Evolutionary conservation across 2,888 invertebrate species (phyloP), one percentile per base, ranked within the genome.

Genomic region (Malthinus seriepunctatus): DNA sequence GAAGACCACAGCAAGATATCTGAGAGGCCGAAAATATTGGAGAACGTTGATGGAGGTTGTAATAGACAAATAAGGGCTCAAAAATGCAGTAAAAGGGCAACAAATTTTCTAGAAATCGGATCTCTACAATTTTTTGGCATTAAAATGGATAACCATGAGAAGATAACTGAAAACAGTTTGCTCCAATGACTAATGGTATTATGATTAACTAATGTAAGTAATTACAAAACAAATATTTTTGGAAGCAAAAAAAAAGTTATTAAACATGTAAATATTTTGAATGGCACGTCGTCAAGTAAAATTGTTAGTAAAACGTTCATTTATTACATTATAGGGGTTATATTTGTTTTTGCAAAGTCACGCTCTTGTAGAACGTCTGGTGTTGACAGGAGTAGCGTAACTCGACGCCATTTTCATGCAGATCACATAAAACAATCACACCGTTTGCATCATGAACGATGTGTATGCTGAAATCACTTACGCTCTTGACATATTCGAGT

Each of bases 401-500:
- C 60, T 51, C 55, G 45, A 33, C 45, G 45, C 38, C 52, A 60
- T 60, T 60, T 60, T 56, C 52, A 60, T 60, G 60, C 60, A 60
- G 60, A 60, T 60, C 60, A 56, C 60, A 63, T 65, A 64, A 65
- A 66, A 68, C 66, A 67, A 69, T 67, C 68, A 64, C 65, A 67
- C 64, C 53, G 65, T 61, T 68, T 64, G 62, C 67, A 63, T 61
- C 62, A 59, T 62, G 56, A 66, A 63, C 62, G 65, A 59, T 59
- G 62, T 48, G 52, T 56, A 63, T 64, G 62, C 62, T 59, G 64
- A 63, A 69, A 69, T 69, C 69, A 70, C 69, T 70, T 69, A 68
- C 63, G 67, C 60, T 63, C 62, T 63, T 67, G 69, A 69, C 68
- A 68, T 71, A 70, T 67, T 68, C 66, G 60, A 67, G 59, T 63